phyloP scores from a whole-genome alignment of 2,797 vertebrate genomes.

The Tolypeutes matacus region DNA sequence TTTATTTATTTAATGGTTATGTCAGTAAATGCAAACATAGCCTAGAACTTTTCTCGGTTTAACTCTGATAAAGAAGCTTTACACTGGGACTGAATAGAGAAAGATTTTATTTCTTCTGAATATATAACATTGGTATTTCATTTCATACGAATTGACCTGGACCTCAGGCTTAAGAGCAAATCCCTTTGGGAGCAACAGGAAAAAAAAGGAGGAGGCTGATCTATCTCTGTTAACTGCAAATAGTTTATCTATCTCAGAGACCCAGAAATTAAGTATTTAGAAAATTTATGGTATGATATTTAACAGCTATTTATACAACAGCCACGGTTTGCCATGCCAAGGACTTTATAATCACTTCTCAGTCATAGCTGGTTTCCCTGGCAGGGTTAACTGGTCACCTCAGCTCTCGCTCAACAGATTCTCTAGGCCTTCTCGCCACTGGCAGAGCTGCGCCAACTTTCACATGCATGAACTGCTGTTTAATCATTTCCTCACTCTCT shows the following conservation, averaged over 20 bases:
- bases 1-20: not conserved
- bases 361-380: constrained; percentile 39
- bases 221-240: constrained; percentile 10
- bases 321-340: constrained; percentile 50
- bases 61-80: not conserved
- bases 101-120: constrained; percentile 34
- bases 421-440: not conserved
- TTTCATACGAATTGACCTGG: not conserved
- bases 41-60: not conserved
- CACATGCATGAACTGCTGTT: constrained; percentile 44
- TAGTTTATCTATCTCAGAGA: constrained; percentile 49
- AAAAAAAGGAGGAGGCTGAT: not conserved
- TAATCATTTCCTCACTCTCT: constrained; percentile 68
- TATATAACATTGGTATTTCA: not conserved
- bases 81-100: not conserved
- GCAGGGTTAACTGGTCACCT: not conserved
- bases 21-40: not conserved
- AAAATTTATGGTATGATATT: constrained; percentile 44
- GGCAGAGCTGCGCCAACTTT: constrained; percentile 57
- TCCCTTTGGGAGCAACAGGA: not conserved
- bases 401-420: constrained; percentile 29
- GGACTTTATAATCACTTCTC: constrained; percentile 62
- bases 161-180: constrained; percentile 7
- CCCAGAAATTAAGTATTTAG: constrained; percentile 22
- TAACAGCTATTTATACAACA: constrained; percentile 45